These are phyloP conservation scores for Microplitis mediator DNA, from an alignment of 1,140 invertebrate genomes.

Conservation along the genomic window DNA sequence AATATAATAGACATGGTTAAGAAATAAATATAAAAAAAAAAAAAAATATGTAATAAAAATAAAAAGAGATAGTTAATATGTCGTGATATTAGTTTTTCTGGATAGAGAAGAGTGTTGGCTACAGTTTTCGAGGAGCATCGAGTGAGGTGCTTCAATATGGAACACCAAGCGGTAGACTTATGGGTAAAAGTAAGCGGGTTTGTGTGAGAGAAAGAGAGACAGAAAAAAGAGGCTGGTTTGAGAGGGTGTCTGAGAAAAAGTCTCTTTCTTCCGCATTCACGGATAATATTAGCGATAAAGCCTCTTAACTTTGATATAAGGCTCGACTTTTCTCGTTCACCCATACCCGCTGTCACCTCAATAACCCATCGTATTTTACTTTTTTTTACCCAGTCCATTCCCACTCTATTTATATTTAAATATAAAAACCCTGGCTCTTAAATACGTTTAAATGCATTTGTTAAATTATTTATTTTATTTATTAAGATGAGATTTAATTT, in stretches of 20 bases:
- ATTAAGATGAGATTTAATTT: too few relatives aligned
- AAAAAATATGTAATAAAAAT: neutral
- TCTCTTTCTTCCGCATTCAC: neutral
- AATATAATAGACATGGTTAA: too few relatives aligned
- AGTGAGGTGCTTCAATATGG: neutral
- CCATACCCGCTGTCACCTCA: neutral
- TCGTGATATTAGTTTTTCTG: neutral
- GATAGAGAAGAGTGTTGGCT: neutral
- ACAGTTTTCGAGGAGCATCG: neutral
- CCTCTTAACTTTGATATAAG: slow-evolving; percentile 22
- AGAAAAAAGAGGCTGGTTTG: neutral
- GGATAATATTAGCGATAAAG: slow-evolving; percentile 26
- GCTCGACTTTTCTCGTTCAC: neutral
- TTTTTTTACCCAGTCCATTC: neutral
- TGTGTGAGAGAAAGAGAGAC: neutral
- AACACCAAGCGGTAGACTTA: neutral
- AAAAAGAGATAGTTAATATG: neutral
- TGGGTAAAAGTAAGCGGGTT: neutral
- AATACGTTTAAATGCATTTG: too few relatives aligned
- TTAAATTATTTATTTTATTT: too few relatives aligned
- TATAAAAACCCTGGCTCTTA: neutral
- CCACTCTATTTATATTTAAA: neutral
- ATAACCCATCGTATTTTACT: neutral
- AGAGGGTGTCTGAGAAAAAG: too few relatives aligned
- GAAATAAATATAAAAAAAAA: neutral